These are phyloP conservation scores for Neodontobutis hainanensis DNA, from an alignment of 2,113 vertebrate species.

Conservation along the genomic window DNA sequence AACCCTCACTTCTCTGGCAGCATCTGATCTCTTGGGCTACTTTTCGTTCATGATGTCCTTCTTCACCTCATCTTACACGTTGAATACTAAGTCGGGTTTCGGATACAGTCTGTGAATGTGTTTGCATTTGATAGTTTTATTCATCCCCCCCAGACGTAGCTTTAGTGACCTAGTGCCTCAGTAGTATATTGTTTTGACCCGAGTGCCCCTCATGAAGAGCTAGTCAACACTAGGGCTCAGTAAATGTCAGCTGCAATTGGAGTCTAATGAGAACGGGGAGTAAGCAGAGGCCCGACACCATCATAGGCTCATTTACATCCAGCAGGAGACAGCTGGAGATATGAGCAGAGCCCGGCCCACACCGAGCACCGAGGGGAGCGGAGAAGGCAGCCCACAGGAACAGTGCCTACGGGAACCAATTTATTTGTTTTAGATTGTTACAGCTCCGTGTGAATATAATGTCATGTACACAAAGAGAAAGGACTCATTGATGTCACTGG, in stretches of 20 bases:
- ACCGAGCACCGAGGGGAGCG: constrained; percentile 17
- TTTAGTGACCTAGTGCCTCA: constrained; percentile 25
- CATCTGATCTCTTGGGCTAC: too few species aligned
- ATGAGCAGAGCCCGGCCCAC: constrained; percentile 8
- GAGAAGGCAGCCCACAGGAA: constrained; percentile 10
- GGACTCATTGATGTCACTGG: too few species aligned
- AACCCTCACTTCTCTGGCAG: too few species aligned
- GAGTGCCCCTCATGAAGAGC: constrained; percentile 49
- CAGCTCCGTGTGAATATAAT: too few species aligned
- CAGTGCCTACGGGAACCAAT: not conserved
- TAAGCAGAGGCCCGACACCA: constrained; percentile 63
- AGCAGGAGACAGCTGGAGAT: constrained; percentile 63
- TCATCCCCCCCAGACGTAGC: not conserved
- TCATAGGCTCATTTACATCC: constrained; percentile 71
- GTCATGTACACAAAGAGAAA: too few species aligned
- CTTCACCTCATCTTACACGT: too few species aligned
- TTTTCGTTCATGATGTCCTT: too few species aligned
- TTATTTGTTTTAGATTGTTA: too few species aligned
- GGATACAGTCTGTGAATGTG: too few species aligned
- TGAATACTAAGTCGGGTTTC: too few species aligned
- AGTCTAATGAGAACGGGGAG: constrained; percentile 68
- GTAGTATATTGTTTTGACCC: constrained; percentile 61
- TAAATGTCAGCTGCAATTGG: constrained; percentile 68
- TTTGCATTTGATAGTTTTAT: too few species aligned
- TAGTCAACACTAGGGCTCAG: constrained; percentile 51